phyloP scores from a whole-genome alignment of 2,888 invertebrate species.

The Belgica antarctica region DNA sequence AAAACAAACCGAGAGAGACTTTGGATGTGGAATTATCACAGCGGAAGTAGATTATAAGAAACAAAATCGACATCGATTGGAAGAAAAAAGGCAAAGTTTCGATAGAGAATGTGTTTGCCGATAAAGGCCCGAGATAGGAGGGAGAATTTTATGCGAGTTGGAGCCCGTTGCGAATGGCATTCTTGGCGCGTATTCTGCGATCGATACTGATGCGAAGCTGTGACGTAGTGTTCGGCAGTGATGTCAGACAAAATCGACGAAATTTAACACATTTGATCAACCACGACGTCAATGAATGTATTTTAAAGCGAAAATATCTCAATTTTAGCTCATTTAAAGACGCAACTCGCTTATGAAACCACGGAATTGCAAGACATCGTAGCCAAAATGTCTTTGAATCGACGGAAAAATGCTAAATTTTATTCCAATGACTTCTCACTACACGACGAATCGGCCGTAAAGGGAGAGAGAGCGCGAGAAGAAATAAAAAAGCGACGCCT shows the following conservation, averaged over 20 bases:
- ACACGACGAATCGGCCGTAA: constrained; percentile 2
- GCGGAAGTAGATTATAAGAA: constrained; percentile 26
- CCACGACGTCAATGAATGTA: too few relatives aligned
- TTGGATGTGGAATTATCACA: constrained; percentile 8
- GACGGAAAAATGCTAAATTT: constrained; percentile 28
- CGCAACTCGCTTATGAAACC: too few relatives aligned
- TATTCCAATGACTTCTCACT: constrained; percentile 26
- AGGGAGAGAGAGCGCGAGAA: too few relatives aligned
- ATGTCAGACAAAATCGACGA: too few relatives aligned
- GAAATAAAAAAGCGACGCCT: constrained; percentile 16
- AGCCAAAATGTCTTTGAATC: constrained; percentile 14
- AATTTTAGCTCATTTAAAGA: too few relatives aligned
- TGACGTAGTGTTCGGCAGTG: too few relatives aligned
- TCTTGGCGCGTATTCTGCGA: neutral
- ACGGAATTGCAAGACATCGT: too few relatives aligned
- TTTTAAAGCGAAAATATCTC: too few relatives aligned
- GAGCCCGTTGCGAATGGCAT: neutral
- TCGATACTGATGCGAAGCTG: neutral
- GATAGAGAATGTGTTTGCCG: neutral
- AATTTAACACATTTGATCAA: too few relatives aligned
- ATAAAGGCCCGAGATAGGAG: neutral
- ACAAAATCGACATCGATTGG: constrained; percentile 10
- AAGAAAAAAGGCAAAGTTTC: too few relatives aligned
- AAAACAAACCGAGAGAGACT: neutral
- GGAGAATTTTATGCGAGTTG: too few relatives aligned